Evolutionary conservation across 2,797 vertebrate species (phyloP), one percentile per base, ranked within the genome.

Genomic region (Sebastes variabilis): DNA sequence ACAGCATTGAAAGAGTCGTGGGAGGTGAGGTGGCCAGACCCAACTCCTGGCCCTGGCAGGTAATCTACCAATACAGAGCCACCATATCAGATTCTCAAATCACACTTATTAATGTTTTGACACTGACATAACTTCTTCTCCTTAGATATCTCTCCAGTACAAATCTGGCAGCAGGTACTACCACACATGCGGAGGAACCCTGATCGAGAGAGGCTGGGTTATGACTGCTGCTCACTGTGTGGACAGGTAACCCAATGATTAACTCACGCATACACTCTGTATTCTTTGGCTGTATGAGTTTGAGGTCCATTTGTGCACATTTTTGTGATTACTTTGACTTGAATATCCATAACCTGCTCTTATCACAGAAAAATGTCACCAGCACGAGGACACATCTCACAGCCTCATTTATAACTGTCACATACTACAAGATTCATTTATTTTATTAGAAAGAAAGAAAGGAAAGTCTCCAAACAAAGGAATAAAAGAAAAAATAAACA

Each of bases 201-300:
- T 98, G 89, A 89, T 97, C 82, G 78, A 0, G 32, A 29, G 92
- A 29, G 92, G 94, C 83, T 97, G 97, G 96, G 97, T 97, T 54
- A 87, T 97, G 97, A 98, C 97, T 0, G 97, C 97, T 1, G 97
- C 97, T 90, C 97, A 97, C 87, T 98, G 97, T 42, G 97, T 97
- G 42, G 96, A 96, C 87, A 89, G 75, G 97, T 98, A 86, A 65
- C 36, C 49, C 60, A 61, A 71, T 58, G 61, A 80, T 75, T 70
- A 58, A 72, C 68, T 34, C 22, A 3, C 8, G 52, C 29, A 34
- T 8, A 38, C 4, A 71, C 58, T 71, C 14, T 7, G 9, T 55
- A 18, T 66, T 66, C 16, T 24, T 32, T 24, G 61, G 73, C 49
- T 60, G 18, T 29, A 2, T 29, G 12, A 22, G 22, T 18, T 27